Evolutionary conservation across 1,140 invertebrate species (phyloP).

Genomic region (honey bee (Apis mellifera)): DNA sequence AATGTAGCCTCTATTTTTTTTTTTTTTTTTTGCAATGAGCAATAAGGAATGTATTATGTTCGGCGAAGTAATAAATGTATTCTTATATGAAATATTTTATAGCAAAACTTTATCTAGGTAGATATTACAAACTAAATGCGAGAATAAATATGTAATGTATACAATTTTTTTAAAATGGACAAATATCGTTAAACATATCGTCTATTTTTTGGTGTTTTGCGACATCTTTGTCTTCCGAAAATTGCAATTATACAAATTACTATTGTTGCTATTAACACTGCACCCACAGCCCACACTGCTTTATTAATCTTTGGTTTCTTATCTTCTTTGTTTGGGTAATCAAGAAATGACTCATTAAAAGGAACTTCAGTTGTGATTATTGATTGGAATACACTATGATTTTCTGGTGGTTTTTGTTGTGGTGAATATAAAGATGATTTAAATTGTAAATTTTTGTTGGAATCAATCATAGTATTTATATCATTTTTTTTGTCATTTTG

Average conservation of each 20-base stretch:
- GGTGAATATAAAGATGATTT: constrained; percentile 22
- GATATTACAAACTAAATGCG: constrained; percentile 49
- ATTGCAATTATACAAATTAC: constrained; percentile 74
- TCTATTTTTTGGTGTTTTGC: constrained; percentile 77
- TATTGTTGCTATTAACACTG: constrained; percentile 71
- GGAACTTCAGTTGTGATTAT: background rate
- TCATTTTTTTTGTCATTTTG: background rate
- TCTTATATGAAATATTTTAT: background rate
- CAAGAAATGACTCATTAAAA: constrained; percentile 7
- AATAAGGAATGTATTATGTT: constrained; percentile 55
- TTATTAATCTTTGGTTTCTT: constrained; percentile 68
- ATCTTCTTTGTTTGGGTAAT: constrained; percentile 15
- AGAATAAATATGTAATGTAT: constrained; percentile 60
- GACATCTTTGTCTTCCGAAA: constrained; percentile 73
- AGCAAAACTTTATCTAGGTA: constrained; percentile 52
- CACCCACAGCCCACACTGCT: constrained; percentile 74
- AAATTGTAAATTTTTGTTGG: constrained; percentile 20
- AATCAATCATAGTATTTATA: background rate
- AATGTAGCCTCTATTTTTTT: constrained; percentile 1
- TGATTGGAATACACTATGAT: background rate
- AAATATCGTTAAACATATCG: constrained; percentile 70
- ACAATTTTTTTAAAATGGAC: constrained; percentile 2
- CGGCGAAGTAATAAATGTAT: constrained; percentile 29
- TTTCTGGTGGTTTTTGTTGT: constrained; percentile 20
- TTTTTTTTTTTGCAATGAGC: background rate